phyloP scores from a whole-genome alignment of 2,113 vertebrate genomes.

The Vulpes vulpes region DNA sequence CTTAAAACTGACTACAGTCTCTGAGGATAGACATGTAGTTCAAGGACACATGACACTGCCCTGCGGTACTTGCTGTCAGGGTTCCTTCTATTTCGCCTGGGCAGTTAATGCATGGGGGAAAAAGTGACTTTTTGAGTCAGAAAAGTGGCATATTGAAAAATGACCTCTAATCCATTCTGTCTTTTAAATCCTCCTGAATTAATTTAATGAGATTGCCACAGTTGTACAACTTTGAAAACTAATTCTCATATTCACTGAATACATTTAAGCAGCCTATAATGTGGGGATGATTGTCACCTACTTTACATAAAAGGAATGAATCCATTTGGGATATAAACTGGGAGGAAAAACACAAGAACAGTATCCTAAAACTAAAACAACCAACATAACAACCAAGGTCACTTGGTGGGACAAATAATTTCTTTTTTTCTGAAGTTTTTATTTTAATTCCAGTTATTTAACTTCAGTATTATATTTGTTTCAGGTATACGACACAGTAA shows the following conservation, averaged over 20 bases:
- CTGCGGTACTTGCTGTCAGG: neutral
- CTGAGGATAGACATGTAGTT: neutral
- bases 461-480: neutral
- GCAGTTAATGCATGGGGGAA: neutral
- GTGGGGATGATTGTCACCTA: neutral
- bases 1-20: neutral
- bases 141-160: slow-evolving; percentile 14
- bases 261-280: neutral
- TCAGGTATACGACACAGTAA: neutral
- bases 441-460: neutral
- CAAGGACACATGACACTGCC: neutral
- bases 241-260: neutral
- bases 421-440: neutral
- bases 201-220: slow-evolving; percentile 20
- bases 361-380: slow-evolving; percentile 45
- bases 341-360: neutral
- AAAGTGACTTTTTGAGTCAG: neutral
- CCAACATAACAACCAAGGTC: neutral
- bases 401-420: neutral
- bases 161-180: neutral
- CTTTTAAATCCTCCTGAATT: slow-evolving; percentile 30
- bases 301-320: slow-evolving; percentile 19
- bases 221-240: slow-evolving; percentile 35
- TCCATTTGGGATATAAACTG: neutral
- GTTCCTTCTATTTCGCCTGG: neutral